A percentile compares a stretch with the other conserved stretches of the same genome.
Evolutionary conservation across 2,797 vertebrate species (phyloP).

Genomic region (Notolabrus celidotus): DNA sequence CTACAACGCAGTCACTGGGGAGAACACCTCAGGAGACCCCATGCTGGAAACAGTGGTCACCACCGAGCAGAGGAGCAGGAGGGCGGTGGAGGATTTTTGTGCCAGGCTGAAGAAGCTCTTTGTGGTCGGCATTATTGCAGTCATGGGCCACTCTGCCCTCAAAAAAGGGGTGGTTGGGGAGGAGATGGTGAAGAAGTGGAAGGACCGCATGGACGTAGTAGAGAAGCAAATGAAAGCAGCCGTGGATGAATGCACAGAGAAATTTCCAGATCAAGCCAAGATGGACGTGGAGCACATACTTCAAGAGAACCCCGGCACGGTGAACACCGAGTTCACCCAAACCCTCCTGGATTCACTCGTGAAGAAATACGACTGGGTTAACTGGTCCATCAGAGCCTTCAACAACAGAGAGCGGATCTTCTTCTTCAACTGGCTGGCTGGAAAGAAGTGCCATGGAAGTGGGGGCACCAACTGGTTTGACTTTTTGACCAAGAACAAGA

Average conservation of each 20-base stretch:
- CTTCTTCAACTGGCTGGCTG: conserved; percentile 87
- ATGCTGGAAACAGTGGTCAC: conserved; percentile 80
- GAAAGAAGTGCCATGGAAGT: conserved; percentile 84
- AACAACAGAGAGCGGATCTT: conserved; percentile 76
- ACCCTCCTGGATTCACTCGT: conserved; percentile 74
- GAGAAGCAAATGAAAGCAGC: conserved; percentile 86
- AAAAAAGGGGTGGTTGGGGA: conserved; percentile 78
- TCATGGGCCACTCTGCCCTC: conserved; percentile 85
- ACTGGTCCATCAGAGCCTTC: conserved; percentile 85
- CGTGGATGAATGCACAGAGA: conserved; percentile 84
- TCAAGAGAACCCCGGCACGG: conserved; percentile 61
- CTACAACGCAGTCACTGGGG: conserved; percentile 82
- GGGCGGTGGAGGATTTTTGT: conserved; percentile 86
- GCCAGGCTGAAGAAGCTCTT: conserved; percentile 87
- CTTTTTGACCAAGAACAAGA: conserved; percentile 79
- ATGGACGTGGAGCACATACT: conserved; percentile 77
- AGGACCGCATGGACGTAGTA: conserved; percentile 82
- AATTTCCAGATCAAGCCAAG: conserved; percentile 85
- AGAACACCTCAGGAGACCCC: conserved; percentile 76
- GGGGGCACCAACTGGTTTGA: conserved; percentile 83
- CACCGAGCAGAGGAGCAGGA: conserved; percentile 78
- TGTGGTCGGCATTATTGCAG: conserved; percentile 84
- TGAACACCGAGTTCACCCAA: conserved; percentile 72
- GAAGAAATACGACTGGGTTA: conserved; percentile 88
- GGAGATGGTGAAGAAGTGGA: conserved; percentile 85